Base-by-base conservation (phyloP, 2,888 invertebrate genomes). In the Apeira syringaria region DNA sequence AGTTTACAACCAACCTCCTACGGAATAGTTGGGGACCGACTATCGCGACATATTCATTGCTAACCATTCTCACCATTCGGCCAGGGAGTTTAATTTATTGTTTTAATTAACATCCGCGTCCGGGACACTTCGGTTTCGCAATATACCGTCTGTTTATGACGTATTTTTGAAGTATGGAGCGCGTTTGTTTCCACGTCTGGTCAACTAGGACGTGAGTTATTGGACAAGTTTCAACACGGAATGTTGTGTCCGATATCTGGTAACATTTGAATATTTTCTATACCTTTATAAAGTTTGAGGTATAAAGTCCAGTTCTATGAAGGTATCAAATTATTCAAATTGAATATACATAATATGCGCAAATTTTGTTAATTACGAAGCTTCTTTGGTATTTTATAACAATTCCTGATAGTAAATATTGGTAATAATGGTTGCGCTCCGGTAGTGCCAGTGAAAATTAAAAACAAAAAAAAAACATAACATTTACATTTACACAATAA, bases 31-130 rank as follows among this genome's bases (percentile, higher is more conserved):
- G 65, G 52, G 71, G 73, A 75, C 77, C 75, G 69, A 69, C 60
- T 66, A 71, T 72, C 35, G 63, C 74, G 80, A 80, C 80, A 80
- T 78, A 80, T 80, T 81, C 79, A 80, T 80, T 69, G 79, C 68
- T 67, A 64, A 57, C 68, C 73, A 68, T 63, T 70, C 68, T 66
- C 64, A 57, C 68, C 73, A 68, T 63, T 70, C 61, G 68, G 65
- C 61, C 56, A 61, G 54, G 45, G 37, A 44, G 60, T 57, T 64
- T 64, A 80, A 80, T 80, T 80, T 80, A 80, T 80, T 74, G 80
- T 79, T 80, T 80, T 79, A 78, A 80, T 80, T 80, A 79, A 79
- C 76, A 76, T 64, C 64, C 64, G 58, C 63, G 62, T 58, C 60
- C 61, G 67, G 70, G 69, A 69, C 70, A 71, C 70, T 68, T 71